Conservation (phyloP, 2,797 vertebrate species). For the Acanthiza pusilla region DNA sequence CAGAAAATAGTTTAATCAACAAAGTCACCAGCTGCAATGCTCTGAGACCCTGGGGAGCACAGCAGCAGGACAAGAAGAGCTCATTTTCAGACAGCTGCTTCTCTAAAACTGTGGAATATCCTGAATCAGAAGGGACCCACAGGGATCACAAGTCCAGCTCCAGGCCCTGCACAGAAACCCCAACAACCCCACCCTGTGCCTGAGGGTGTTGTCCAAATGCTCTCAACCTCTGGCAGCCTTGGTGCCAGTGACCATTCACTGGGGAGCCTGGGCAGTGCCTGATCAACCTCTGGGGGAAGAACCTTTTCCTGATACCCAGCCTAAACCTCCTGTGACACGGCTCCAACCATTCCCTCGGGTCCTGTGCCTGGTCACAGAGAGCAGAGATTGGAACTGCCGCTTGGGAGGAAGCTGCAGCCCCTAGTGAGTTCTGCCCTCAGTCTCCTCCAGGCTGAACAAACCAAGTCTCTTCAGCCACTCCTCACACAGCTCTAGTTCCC, state of each 20-base stretch:
- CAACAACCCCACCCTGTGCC: background rate
- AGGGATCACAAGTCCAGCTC: accelerated
- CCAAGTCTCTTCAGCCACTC: background rate
- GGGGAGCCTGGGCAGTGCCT: background rate
- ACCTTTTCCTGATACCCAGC: accelerated
- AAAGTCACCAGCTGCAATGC: background rate
- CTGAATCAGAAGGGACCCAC: background rate
- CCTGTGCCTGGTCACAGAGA: background rate
- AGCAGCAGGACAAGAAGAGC: background rate
- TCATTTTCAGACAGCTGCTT: background rate
- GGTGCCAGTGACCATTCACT: background rate
- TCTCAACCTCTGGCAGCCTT: background rate
- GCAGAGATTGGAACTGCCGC: background rate
- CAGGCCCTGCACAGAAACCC: background rate
- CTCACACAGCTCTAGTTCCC: background rate
- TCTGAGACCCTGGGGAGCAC: background rate
- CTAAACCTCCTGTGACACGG: accelerated
- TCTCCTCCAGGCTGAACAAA: background rate
- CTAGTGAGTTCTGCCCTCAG: background rate
- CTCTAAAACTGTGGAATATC: background rate
- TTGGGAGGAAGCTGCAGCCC: background rate
- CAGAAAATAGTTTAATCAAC: background rate
- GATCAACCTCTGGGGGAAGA: background rate
- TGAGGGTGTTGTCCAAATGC: accelerated
- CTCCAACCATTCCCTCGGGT: accelerated